phyloP scores from a whole-genome alignment of 2,113 vertebrate species.

The Bubo bubo region DNA sequence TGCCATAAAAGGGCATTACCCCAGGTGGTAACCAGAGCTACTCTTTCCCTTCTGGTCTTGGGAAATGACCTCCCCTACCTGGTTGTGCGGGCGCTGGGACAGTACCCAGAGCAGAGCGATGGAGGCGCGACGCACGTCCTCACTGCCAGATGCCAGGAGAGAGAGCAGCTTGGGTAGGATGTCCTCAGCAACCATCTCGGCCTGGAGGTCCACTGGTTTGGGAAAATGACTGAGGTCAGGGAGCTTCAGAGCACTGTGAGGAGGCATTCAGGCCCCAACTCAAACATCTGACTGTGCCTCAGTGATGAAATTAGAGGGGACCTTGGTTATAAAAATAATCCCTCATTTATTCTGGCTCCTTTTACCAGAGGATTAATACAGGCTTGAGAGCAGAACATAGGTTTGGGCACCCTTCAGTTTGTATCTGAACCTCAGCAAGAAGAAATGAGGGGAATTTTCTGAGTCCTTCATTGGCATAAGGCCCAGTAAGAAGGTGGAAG shows the following conservation, averaged over 20 bases:
- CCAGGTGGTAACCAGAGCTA: not conserved
- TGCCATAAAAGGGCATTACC: not conserved
- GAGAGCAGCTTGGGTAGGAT: constrained; percentile 67
- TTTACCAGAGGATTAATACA: not conserved
- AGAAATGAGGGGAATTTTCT: not conserved
- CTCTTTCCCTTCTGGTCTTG: not conserved
- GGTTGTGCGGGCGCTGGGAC: constrained; percentile 70
- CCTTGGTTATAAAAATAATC: not conserved
- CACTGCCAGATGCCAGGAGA: constrained; percentile 62
- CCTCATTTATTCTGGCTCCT: not conserved
- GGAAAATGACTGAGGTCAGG: not conserved
- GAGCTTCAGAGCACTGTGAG: not conserved
- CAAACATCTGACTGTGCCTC: not conserved
- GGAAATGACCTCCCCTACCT: constrained; percentile 58
- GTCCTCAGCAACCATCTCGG: constrained; percentile 71
- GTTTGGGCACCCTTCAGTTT: not conserved
- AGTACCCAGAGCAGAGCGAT: constrained; percentile 75
- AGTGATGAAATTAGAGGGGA: not conserved
- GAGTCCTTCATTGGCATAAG: not conserved
- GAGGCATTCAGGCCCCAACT: not conserved
- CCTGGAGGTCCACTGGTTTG: constrained; percentile 69
- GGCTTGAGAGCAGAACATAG: not conserved
- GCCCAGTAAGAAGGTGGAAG: not conserved
- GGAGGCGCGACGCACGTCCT: constrained; percentile 60
- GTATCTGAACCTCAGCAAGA: not conserved